Conservation (phyloP, 2,113 vertebrate species). For the Phodopus roborovskii region DNA sequence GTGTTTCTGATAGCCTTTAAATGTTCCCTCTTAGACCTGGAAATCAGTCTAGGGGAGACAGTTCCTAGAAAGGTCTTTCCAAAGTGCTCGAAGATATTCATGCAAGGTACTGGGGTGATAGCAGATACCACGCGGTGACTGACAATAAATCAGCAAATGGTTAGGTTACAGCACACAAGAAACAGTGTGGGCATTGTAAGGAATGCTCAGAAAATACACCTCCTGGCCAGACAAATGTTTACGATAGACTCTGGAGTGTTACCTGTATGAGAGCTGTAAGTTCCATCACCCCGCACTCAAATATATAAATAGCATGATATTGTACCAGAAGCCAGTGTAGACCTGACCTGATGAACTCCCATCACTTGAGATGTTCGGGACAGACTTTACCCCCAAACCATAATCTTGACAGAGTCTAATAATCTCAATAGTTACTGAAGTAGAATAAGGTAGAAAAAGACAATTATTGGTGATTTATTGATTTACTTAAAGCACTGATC, state of each 20-base stretch:
- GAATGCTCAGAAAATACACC: not conserved
- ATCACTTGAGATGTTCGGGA: not conserved
- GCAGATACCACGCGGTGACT: not conserved
- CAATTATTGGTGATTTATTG: not conserved
- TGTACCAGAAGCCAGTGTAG: not conserved
- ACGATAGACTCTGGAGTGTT: not conserved
- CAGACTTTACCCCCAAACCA: not conserved
- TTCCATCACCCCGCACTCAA: not conserved
- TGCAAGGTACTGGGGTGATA: not conserved
- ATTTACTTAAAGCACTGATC: not conserved
- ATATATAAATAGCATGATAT: not conserved
- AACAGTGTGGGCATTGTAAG: not conserved
- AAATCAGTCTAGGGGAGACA: not conserved
- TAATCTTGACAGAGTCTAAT: not conserved
- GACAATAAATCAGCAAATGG: constrained; percentile 1
- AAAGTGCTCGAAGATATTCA: not conserved
- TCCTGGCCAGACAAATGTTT: not conserved
- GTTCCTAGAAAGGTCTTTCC: not conserved
- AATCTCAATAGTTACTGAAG: not conserved
- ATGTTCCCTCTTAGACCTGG: constrained; percentile 4
- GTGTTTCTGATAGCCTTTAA: not conserved
- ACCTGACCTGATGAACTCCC: not conserved
- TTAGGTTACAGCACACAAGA: not conserved
- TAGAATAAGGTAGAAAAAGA: not conserved
- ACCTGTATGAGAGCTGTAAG: not conserved